phyloP scores from a whole-genome alignment of 37 sponge, comb jelly and placozoan species.

The Aphrocallistes beatrix region DNA sequence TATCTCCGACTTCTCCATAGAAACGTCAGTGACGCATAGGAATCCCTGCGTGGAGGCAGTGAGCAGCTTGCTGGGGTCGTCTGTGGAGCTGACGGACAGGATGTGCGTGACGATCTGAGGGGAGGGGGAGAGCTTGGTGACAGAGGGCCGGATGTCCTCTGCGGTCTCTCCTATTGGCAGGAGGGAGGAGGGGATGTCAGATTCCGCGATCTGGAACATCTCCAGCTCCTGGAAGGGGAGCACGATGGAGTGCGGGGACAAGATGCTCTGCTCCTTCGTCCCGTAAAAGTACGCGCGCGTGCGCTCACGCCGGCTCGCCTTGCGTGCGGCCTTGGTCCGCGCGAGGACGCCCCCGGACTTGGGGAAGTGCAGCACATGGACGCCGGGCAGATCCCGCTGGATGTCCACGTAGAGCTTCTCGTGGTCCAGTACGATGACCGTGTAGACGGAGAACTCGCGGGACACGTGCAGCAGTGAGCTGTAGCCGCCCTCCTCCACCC shows the following conservation, averaged over 20 bases:
- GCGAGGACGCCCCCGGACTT: constrained; percentile 90
- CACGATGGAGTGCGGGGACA: constrained; percentile 72
- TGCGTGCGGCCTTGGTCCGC: constrained; percentile 41
- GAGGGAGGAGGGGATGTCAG: constrained; percentile 18
- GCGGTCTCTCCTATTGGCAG: constrained; percentile 21
- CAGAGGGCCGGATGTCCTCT: constrained; percentile 9
- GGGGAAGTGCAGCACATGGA: constrained; percentile 58
- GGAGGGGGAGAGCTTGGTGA: not conserved
- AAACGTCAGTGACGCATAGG: constrained; percentile 49
- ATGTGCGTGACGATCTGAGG: not conserved
- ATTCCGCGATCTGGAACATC: constrained; percentile 61
- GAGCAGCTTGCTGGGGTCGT: constrained; percentile 7
- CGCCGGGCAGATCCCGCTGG: constrained; percentile 53
- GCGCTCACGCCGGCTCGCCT: constrained; percentile 28
- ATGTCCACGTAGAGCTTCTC: constrained; percentile 72
- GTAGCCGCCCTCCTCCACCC: constrained; percentile 84
- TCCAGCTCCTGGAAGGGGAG: constrained; percentile 64
- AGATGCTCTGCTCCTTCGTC: constrained; percentile 25
- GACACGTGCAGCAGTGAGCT: constrained; percentile 59
- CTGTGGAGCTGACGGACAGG: not conserved
- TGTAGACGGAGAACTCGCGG: constrained; percentile 59
- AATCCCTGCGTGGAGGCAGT: constrained; percentile 15
- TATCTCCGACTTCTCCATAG: constrained; percentile 46
- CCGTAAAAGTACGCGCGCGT: constrained; percentile 86
- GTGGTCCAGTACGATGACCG: constrained; percentile 78